Evolutionary conservation across 2,888 invertebrate species (phyloP), one percentile per base, ranked within the genome.

Genomic region (Andrena haemorrhoa): DNA sequence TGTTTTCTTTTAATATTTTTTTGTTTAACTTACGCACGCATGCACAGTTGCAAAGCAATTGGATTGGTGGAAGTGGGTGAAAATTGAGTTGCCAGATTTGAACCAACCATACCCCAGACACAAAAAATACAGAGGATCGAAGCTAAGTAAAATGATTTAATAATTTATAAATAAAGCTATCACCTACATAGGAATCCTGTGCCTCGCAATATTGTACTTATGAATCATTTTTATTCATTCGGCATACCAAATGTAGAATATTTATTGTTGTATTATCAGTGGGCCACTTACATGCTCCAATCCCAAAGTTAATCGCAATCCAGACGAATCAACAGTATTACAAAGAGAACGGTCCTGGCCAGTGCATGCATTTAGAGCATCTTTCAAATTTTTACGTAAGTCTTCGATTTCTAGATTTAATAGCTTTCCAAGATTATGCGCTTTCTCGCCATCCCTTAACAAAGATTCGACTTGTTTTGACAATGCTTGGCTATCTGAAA

Each of bases 291-390:
- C 96, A 94, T 95, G 94, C 87, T 96, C 96, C 86, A 96, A 95
- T 65, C 95, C 95, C 89, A 96, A 95, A 76, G 95, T 95, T 77
- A 96, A 94, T 84, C 96, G 96, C 86, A 97, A 95, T 56, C 96
- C 96, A 83, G 96, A 95, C 71, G 96, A 95, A 91, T 97, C 96
- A 85, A 97, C 94, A 16, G 97, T 97, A 86, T 97, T 97, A 92
- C 97, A 97, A 0, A 97, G 95, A 60, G 96, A 95, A 35, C 96
- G 95, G 94, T 97, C 97, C 89, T 96, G 95, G 73, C 95, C 94
- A 66, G 95, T 94, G 92, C 97, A 97, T 89, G 96, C 96, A 87
- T 96, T 96, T 91, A 95, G 95, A 56, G 95, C 92, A 64, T 94
- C 94, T 75, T 96, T 95, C 70, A 97, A 93, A 86, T 96, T 96